These are phyloP conservation scores for Tyto alba DNA, from an alignment of 2,113 vertebrate species.

Conservation along the genomic window DNA sequence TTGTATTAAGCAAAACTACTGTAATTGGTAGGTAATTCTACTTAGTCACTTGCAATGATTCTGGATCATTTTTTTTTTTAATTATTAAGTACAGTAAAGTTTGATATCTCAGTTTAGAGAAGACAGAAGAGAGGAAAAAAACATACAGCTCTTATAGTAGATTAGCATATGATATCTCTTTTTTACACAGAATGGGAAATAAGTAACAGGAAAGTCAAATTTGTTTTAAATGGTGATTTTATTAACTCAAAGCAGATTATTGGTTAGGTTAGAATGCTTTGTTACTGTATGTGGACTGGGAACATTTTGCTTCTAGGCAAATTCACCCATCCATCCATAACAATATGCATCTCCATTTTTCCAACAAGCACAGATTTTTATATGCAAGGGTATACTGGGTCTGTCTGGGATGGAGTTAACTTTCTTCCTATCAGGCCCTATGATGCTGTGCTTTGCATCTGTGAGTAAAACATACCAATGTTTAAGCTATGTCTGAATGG, in stretches of 20 bases:
- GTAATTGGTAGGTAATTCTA: not conserved
- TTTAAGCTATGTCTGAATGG: not conserved
- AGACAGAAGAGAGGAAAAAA: not conserved
- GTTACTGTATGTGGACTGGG: not conserved
- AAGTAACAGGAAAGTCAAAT: not conserved
- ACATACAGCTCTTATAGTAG: not conserved
- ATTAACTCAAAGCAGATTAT: not conserved
- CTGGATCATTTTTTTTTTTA: not conserved
- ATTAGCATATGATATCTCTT: not conserved
- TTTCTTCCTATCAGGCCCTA: not conserved
- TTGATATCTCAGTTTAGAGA: not conserved
- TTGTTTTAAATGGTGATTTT: not conserved
- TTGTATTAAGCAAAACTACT: not conserved
- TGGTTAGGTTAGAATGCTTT: not conserved
- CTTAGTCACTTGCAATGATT: not conserved
- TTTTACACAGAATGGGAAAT: not conserved
- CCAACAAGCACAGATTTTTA: not conserved
- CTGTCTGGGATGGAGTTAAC: not conserved
- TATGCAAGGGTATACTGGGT: not conserved
- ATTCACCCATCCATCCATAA: rapidly evolving
- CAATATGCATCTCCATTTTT: not conserved
- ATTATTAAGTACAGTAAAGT: not conserved
- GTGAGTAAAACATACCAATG: not conserved
- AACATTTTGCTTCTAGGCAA: not conserved
- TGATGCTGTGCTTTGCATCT: not conserved